Base-by-base conservation (phyloP, 2,797 vertebrate genomes). In the Pangasius krempfi region DNA sequence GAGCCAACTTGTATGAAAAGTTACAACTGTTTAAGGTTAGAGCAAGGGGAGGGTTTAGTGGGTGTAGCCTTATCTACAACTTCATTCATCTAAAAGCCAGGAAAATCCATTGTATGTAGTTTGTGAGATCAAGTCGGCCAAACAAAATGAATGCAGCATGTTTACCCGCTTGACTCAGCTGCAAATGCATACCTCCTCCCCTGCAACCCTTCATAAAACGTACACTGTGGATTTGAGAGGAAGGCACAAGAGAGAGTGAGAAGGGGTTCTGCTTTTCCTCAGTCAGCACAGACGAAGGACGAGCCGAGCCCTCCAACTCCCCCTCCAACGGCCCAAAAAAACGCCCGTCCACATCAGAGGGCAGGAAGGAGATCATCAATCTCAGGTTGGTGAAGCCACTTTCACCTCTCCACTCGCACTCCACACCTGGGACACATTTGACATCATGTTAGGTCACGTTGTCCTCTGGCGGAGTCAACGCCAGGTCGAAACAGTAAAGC, bases 401-500 rank as follows among this genome's bases (percentile, higher is more conserved):
- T 94, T 93, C 92, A 93, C 92, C 92, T 93, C 90, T 89, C 76
- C 80, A 89, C 91, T 94, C 93, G 87, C 91, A 91, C 92, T 93
- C 92, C 91, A 94, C 95, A 95, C 94, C 93, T 94, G 94, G 94
- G 93, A 94, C 92, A 91, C 91, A 94, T 94, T 94, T 92, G 89
- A 92, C 90, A 90, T 91, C 93, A 93, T 92, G 93, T 92, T 91
- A 90, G 93, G 92, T 93, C 93, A 93, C 90, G 85, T 89, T 88
- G 89, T 86, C 79, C 87, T 93, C 90, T 73, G 84, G 75, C 33
- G 64, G 81, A 93, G 94, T 94, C 94, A 94, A 86, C 75, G 89
- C 88, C 89, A 92, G 93, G 92, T 92, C 93, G 91, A 92, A 89
- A 89, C 89, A 88, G 90, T 93, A 92, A 94, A 93, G 89, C 83